These are phyloP conservation scores for Diorhabda sublineata DNA, from an alignment of 1,140 invertebrate genomes.

Conservation along the genomic window DNA sequence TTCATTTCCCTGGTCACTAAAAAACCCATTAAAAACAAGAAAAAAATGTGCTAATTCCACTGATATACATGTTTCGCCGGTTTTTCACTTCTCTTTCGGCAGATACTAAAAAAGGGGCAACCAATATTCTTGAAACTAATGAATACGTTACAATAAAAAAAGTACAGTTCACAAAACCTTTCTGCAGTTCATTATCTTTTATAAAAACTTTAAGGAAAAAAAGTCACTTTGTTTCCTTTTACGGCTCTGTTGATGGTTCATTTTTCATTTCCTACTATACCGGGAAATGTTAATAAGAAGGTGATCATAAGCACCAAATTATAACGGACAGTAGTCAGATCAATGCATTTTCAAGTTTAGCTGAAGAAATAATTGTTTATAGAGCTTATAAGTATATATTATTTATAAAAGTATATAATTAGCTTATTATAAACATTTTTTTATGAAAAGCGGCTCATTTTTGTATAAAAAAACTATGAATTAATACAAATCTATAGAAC, in stretches of 20 bases:
- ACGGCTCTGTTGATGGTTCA: background rate
- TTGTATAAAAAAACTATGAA: too few species aligned
- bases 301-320: too few species aligned
- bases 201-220: background rate
- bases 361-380: too few species aligned
- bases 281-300: too few species aligned
- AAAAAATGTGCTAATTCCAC: slow-evolving; percentile 1
- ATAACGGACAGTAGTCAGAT: too few species aligned
- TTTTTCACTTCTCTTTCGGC: background rate
- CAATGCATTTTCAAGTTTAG: too few species aligned
- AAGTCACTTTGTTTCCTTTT: background rate
- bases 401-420: too few species aligned
- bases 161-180: background rate
- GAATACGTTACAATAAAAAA: background rate
- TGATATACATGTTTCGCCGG: background rate
- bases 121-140: slow-evolving; percentile 2
- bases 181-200: background rate
- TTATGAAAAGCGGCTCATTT: too few species aligned
- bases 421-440: too few species aligned
- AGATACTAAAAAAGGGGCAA: background rate
- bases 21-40: background rate
- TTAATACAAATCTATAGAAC: too few species aligned
- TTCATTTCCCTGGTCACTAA: background rate
- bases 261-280: background rate
- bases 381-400: too few species aligned